Evolutionary conservation across 2,113 vertebrate genomes (phyloP).

Genomic region (Chrysemys picta): DNA sequence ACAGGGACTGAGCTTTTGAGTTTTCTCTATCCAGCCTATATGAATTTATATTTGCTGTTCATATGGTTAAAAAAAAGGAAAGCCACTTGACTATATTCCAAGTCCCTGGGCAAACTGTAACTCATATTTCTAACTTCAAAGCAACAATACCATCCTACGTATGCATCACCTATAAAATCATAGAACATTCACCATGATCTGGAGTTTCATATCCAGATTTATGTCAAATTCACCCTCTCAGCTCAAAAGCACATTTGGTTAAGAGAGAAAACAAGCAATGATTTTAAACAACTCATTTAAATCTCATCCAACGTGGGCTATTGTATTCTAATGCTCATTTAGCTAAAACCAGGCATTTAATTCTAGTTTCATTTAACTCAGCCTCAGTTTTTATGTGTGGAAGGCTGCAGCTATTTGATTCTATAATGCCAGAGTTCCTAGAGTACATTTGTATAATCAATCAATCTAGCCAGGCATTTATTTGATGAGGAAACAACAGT

Average conservation of each 20-base stretch:
- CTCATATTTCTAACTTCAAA: conserved; percentile 39
- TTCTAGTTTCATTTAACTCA: not conserved
- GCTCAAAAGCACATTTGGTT: conserved; percentile 49
- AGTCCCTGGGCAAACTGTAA: conserved; percentile 60
- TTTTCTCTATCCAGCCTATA: conserved; percentile 52
- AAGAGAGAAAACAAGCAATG: not conserved
- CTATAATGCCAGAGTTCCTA: not conserved
- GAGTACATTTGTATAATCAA: not conserved
- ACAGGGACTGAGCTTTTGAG: conserved; percentile 61
- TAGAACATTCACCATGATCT: conserved; percentile 31
- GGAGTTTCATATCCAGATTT: conserved; percentile 54
- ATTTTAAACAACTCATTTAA: conserved; percentile 41
- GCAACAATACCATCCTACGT: conserved; percentile 23
- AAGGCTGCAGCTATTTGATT: not conserved
- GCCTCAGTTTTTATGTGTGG: conserved; percentile 1
- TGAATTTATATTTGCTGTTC: conserved; percentile 62
- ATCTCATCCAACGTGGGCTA: not conserved
- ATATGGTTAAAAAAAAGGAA: conserved; percentile 65
- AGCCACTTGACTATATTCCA: conserved; percentile 60
- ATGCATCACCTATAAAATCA: conserved; percentile 20
- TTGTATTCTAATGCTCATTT: not conserved
- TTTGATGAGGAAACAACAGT: not conserved
- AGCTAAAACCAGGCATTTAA: conserved; percentile 15
- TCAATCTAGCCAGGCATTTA: not conserved
- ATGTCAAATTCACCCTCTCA: conserved; percentile 61